Conservation (phyloP, 2,113 vertebrate genomes). For the Rhea americana region DNA sequence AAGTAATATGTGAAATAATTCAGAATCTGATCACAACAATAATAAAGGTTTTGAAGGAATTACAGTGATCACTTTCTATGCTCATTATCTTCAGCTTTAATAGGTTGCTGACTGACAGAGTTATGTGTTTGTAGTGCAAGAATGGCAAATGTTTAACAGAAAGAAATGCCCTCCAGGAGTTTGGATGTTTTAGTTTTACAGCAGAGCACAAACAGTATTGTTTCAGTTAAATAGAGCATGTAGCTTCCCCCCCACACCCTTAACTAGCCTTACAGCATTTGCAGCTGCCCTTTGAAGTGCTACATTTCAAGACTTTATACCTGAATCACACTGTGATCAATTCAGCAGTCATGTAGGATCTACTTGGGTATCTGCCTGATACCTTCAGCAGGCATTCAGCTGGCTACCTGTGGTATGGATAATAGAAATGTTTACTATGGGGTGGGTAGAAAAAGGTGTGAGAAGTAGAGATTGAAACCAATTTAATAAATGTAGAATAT, state of each 20-base stretch:
- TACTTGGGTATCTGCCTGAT: neutral
- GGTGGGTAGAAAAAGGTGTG: neutral
- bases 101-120: neutral
- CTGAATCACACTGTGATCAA: neutral
- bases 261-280: neutral
- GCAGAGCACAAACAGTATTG: neutral
- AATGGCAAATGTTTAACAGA: neutral
- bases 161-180: neutral
- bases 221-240: neutral
- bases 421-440: neutral
- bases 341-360: neutral
- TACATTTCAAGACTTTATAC: neutral
- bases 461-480: neutral
- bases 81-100: neutral
- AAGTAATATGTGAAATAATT: neutral
- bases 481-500: neutral
- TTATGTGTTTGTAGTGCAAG: neutral
- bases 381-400: neutral
- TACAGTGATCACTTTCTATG: neutral
- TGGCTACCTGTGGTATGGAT: neutral
- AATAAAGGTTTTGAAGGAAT: neutral
- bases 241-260: no score
- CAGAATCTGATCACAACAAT: neutral
- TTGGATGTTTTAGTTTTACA: neutral
- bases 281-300: neutral